These are phyloP conservation scores for Amiota communis DNA, from an alignment of 2,888 invertebrate species.

Conservation along the genomic window DNA sequence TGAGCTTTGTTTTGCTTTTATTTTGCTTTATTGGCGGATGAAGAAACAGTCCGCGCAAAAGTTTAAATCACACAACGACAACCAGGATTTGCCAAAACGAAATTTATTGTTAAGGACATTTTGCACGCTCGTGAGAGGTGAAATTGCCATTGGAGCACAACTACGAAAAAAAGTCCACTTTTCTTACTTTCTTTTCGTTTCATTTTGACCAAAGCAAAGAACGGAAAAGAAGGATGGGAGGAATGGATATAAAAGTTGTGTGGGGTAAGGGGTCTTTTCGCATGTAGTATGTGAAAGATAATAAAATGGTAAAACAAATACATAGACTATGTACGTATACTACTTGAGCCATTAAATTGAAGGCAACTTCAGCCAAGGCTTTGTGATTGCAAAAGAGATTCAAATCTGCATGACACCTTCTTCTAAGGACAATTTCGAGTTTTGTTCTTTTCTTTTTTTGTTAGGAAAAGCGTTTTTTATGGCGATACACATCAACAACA, in stretches of 20 bases:
- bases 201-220: too few species aligned
- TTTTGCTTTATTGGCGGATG: too few species aligned
- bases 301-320: conserved; percentile 25
- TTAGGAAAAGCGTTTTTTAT: conserved; percentile 11
- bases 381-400: conserved; percentile 51
- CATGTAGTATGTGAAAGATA: conserved; percentile 14
- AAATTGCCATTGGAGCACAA: conserved; percentile 42
- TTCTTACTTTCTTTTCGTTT: too few species aligned
- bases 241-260: too few species aligned
- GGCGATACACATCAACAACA: conserved; percentile 35
- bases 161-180: conserved; percentile 10
- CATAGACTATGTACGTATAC: too few species aligned
- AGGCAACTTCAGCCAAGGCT: conserved; percentile 16
- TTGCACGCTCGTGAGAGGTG: conserved; percentile 20
- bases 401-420: conserved; percentile 70
- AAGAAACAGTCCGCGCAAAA: conserved; percentile 48
- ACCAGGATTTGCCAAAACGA: conserved; percentile 66
- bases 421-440: neutral
- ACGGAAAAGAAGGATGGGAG: too few species aligned
- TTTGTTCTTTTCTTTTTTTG: too few species aligned
- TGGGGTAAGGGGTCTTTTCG: too few species aligned
- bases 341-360: conserved; percentile 16
- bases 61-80: conserved; percentile 72
- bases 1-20: conserved; percentile 13
- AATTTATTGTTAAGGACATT: conserved; percentile 69